Percentiles rank a stretch among this genome's conserved stretches.
phyloP scores from a whole-genome alignment of 2,797 vertebrate species.

The Echeneis naucrates region DNA sequence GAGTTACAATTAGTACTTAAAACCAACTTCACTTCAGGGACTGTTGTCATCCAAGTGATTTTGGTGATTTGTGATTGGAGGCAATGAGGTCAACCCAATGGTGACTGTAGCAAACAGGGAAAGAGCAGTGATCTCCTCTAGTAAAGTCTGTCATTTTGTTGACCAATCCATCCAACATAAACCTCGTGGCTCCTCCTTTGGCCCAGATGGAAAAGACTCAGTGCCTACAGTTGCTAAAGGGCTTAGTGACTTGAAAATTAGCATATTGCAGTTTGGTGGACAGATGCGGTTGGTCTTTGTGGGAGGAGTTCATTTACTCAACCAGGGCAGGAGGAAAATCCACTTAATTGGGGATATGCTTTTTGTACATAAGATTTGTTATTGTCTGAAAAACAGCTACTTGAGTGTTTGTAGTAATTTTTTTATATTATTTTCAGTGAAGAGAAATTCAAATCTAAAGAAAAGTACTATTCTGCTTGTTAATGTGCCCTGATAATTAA shows the following conservation, averaged over 20 bases:
- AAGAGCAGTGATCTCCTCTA: background rate
- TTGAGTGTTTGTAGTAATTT: background rate
- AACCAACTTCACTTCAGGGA: background rate
- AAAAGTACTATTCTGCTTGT: background rate
- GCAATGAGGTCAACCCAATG: background rate
- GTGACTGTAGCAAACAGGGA: background rate
- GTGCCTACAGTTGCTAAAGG: too few species aligned
- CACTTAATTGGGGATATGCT: too few species aligned
- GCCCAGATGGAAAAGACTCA: background rate
- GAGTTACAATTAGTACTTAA: background rate
- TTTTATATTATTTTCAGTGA: background rate
- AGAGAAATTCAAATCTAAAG: background rate
- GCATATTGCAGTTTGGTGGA: background rate
- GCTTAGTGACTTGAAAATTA: background rate
- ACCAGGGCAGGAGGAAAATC: background rate
- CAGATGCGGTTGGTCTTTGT: background rate
- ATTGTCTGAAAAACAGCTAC: too few species aligned
- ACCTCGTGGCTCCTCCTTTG: background rate
- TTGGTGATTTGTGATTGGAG: background rate
- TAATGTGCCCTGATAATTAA: background rate
- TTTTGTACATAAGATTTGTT: too few species aligned
- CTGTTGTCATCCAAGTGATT: background rate
- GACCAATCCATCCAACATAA: background rate
- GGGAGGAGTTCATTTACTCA: background rate
- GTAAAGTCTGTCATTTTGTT: background rate